These are phyloP conservation scores for Saccostrea glomerata DNA, from an alignment of 1,140 invertebrate species.

Conservation along the genomic window DNA sequence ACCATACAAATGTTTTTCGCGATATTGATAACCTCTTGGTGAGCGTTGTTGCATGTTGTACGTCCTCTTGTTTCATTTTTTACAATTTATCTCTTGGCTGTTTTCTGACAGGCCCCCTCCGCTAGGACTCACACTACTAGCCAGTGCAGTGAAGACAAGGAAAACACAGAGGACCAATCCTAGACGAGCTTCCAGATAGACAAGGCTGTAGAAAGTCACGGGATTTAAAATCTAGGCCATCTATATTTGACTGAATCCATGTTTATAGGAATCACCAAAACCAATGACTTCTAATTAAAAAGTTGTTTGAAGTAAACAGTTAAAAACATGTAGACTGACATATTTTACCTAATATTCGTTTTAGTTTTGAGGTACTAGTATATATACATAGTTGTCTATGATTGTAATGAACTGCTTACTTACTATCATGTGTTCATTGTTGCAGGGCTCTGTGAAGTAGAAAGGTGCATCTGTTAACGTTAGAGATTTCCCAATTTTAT, in stretches of 20 bases:
- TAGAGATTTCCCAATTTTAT: background rate
- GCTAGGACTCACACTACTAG: constrained; percentile 7
- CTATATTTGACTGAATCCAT: too few species aligned
- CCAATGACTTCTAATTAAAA: too few species aligned
- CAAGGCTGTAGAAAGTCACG: background rate
- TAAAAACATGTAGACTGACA: too few species aligned
- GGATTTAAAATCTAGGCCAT: background rate
- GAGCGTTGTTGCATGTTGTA: too few species aligned
- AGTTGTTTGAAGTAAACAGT: too few species aligned
- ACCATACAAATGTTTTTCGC: too few species aligned
- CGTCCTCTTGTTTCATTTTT: too few species aligned
- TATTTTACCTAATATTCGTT: too few species aligned
- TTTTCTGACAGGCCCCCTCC: background rate
- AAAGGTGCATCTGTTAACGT: background rate
- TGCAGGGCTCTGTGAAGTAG: background rate
- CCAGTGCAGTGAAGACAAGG: constrained; percentile 16
- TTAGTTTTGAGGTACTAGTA: too few species aligned
- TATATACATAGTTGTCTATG: background rate
- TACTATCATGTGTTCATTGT: background rate
- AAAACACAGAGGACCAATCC: background rate
- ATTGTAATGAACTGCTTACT: background rate
- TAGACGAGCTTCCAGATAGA: background rate
- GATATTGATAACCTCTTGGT: too few species aligned
- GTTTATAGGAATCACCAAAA: too few species aligned
- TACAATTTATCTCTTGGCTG: too few species aligned